Evolutionary conservation across 2,797 vertebrate genomes (phyloP).

Genomic region (Rhinella marina): DNA sequence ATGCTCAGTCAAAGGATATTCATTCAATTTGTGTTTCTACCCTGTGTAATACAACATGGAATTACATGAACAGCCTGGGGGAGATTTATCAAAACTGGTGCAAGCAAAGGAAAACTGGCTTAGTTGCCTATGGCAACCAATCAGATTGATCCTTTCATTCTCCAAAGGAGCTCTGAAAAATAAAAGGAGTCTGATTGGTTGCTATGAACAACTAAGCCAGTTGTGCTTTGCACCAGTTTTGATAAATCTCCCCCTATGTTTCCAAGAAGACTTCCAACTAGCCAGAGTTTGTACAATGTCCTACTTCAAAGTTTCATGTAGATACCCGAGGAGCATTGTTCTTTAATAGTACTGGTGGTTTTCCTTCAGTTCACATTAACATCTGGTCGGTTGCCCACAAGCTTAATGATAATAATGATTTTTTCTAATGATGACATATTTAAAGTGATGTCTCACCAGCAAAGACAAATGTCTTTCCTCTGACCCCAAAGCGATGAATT

Average conservation of each 20-base stretch:
- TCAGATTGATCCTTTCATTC: too few species aligned
- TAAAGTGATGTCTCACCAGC: background rate
- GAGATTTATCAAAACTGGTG: too few species aligned
- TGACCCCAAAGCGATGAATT: background rate
- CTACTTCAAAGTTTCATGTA: background rate
- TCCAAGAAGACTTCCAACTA: background rate
- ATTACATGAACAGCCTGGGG: background rate
- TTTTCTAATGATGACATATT: background rate
- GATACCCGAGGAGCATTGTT: background rate
- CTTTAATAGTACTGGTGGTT: constrained; percentile 4
- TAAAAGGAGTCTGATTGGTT: too few species aligned
- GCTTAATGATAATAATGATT: background rate
- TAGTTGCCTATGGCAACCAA: too few species aligned
- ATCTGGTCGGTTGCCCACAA: constrained; percentile 1
- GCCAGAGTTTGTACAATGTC: background rate
- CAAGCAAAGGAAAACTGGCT: too few species aligned
- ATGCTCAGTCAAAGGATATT: background rate
- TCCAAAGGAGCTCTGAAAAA: too few species aligned
- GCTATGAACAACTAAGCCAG: too few species aligned
- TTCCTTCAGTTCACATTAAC: background rate
- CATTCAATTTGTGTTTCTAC: background rate
- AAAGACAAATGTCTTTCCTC: background rate
- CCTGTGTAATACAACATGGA: background rate
- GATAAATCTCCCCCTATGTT: too few species aligned
- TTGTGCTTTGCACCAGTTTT: too few species aligned